Base-by-base conservation (phyloP, 1,140 invertebrate species). In the Nasonia longicornis region DNA sequence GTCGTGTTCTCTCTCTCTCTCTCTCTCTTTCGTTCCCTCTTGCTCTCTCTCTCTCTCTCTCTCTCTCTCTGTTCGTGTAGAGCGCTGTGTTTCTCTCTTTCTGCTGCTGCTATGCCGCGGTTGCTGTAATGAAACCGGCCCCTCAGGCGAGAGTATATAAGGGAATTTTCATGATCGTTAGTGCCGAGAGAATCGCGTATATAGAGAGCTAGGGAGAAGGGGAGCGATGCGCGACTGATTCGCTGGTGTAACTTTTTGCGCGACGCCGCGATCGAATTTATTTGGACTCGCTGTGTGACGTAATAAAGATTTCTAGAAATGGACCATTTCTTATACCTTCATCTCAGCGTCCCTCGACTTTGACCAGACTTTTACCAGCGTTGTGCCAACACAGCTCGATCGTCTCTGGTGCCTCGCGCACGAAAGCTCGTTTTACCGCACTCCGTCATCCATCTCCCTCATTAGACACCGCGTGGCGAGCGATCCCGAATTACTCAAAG, bases 111-210 rank as follows among this genome's bases (percentile, higher is more conserved):
- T 12, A 14, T 12, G 66, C 20, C 69, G 63, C 35, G 11, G 26
- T 77, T 22, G 31, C 31, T 35, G 76, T 70, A 79, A 79, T 42
- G 58, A 69, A 80, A 80, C 79, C 79, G 63, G 72, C 38, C 38
- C 72, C 38, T 0, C 6, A 12, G 11, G 67, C 70, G 2, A 35
- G 16, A 22, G 35, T n/a, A 72, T n/a, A 77, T 70, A 81, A 77
- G 74, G 75, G 66, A 52, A 72, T 81, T 74, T 82, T 82, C 76
- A 22, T 52, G 76, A 82, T 82, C 81, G 81, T 82, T 78, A 82
- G 71, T 31, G 63, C 22, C 72, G 38, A 4, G 63, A 66, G 79
- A 63, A 70, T 81, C 35, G 48, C 16, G 14, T 52, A 20, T 20
- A 26, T 67, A 26, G 20, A 76, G 66, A 42, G 31, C 2, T 22